Conservation (phyloP, 2,888 invertebrate genomes). For the Ganaspis brasiliensis region DNA sequence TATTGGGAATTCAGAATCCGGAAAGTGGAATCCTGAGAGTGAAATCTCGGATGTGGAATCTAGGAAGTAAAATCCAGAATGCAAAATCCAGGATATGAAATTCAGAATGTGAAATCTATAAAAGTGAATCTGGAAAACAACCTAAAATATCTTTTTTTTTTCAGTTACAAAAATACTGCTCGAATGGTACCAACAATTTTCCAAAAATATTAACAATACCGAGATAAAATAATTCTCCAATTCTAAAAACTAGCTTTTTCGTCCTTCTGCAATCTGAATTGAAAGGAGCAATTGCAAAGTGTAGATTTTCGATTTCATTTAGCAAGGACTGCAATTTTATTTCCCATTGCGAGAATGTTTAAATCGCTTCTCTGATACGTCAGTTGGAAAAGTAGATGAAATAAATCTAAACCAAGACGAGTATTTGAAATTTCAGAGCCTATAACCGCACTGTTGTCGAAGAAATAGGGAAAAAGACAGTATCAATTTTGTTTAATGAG, state of each 20-base stretch:
- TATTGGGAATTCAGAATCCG: too few relatives aligned
- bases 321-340: background rate
- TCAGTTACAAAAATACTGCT: too few relatives aligned
- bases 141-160: too few relatives aligned
- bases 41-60: too few relatives aligned
- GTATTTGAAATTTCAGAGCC: background rate
- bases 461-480: conserved; percentile 31
- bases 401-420: background rate
- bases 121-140: too few relatives aligned
- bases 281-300: background rate
- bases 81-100: too few relatives aligned
- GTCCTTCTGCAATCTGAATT: background rate
- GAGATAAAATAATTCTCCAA: too few relatives aligned
- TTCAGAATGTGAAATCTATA: too few relatives aligned
- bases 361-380: background rate
- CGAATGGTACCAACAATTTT: too few relatives aligned
- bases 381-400: background rate
- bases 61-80: too few relatives aligned
- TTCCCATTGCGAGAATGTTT: background rate
- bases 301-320: background rate
- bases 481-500: conserved; percentile 67
- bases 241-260: background rate
- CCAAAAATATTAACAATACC: too few relatives aligned
- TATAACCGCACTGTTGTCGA: background rate
- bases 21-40: too few relatives aligned